Base-by-base conservation (phyloP, 2,113 vertebrate genomes). In the Gallinago jamesoni region DNA sequence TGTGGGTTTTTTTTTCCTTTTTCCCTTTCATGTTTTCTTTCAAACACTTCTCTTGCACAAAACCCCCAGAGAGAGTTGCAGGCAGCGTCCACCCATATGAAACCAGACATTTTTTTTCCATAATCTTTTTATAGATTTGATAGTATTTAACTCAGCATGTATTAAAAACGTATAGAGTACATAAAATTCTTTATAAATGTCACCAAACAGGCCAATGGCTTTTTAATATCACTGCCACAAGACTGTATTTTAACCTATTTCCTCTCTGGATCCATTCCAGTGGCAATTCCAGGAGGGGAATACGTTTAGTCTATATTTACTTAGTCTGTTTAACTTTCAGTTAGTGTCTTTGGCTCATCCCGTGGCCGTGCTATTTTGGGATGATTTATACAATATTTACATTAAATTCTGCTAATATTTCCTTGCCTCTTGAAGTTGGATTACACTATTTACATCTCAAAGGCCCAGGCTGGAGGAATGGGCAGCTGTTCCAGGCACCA, bases 351-450 rank as follows among this genome's bases (percentile, higher is more conserved):
- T 97, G 96, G 96, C 96, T 97, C 95, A 96, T 97, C 96, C 87
- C 55, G 1, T 82, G 91, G 93, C 95, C 59, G 5, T 95, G 95
- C 96, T 97, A 95, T 97, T 96, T 96, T 96, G 87, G 96, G 96
- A 94, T 97, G 96, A 97, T 97, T 97, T 96, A 97, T 96, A 95
- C 84, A 97, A 96, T 97, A 96, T 97, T 97, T 96, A 96, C 95
- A 91, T 94, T 97, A 93, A 96, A 96, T 96, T 94, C 96, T 96
- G 91, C 94, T 97, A 96, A 96, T 97, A 97, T 96, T 97, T 97
- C 96, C 96, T 95, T 95, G 93, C 96, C 96, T 97, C 96, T 97
- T 97, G 94, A 96, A 94, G 94, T 95, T 1, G 3, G 91, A 96
- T 97, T 96, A 97, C 89, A 91, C 91, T 96, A 96, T 96, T 96